Evolutionary conservation across 2,888 invertebrate genomes (phyloP), one percentile per base, ranked within the genome.

Genomic region (Melieria crassipennis): DNA sequence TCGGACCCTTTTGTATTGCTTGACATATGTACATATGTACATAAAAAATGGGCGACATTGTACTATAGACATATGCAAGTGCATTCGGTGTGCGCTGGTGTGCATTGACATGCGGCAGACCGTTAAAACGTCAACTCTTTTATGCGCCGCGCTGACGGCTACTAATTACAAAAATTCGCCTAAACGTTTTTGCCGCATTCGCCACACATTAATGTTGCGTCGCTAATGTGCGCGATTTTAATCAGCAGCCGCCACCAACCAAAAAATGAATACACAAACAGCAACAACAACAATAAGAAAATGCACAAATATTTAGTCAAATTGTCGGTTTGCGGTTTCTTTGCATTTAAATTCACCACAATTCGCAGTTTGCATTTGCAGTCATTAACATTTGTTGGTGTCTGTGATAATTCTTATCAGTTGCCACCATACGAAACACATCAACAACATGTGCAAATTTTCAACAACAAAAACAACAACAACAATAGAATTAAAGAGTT

Each of bases 321-420:
- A 67, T 67, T 67, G 67, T 67, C 43, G 50, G 58, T 50, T 67
- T 67, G 7, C 60, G 67, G 67, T 45, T 43, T 63, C 30, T 63
- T 60, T 47, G 60, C 60, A 50, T 50, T 50, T 45, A 50, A 11
- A 7, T 58, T 48, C 30, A 62, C 50, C n/a, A 55, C n/a, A 30
- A 30, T 30, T 30, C 30, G 30, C 50, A 67, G 60, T 66, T 66
- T 58, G 13, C 66, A 66, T 67, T 67, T 67, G 60, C 43, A 67
- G 67, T 67, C 58, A 67, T 67, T 67, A 67, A 67, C 67, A 67
- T 67, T 67, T 67, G 58, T 67, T 60, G 60, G 58, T 67, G 67
- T 67, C 67, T 66, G 42, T 16, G 11, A 13, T 5, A 65, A 55
- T 55, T 48, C 55, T 65, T 52, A 65, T 55, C 64, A 65, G 64